Evolutionary conservation across 2,888 invertebrate genomes (phyloP).

Genomic region (Opisthograptis luteolata): DNA sequence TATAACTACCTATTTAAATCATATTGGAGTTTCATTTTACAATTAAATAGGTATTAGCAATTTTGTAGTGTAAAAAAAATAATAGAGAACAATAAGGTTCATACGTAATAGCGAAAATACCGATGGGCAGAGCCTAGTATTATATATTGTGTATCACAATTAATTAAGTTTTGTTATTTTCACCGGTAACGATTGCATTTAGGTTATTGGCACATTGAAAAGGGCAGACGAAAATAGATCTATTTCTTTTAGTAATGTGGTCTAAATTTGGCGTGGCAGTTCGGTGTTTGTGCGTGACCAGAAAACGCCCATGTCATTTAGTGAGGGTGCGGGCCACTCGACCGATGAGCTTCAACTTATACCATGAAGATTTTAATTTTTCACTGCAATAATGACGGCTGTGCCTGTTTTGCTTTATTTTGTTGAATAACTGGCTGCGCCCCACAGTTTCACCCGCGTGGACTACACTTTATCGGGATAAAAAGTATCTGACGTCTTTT

Average conservation of each 20-base stretch:
- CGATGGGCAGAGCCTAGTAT: no score
- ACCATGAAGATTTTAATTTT: constrained; percentile 31
- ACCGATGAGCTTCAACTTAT: constrained; percentile 39
- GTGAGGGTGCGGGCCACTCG: constrained; percentile 60
- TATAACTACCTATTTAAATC: no score
- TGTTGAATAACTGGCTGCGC: constrained; percentile 2
- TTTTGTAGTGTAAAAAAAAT: no score
- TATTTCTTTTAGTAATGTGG: constrained; percentile 48
- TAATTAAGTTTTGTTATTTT: constrained; percentile 59
- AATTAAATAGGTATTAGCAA: no score
- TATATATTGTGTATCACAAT: constrained; percentile 67
- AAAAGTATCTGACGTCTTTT: no score
- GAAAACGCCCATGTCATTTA: constrained; percentile 69
- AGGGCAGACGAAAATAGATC: constrained; percentile 49
- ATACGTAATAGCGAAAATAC: neutral
- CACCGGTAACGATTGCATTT: constrained; percentile 56
- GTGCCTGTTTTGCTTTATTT: constrained; percentile 6
- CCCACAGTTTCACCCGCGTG: no score
- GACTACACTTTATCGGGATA: no score
- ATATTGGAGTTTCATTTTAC: no score
- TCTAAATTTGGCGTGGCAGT: constrained; percentile 43
- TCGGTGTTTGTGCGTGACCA: constrained; percentile 64
- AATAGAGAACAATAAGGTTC: no score
- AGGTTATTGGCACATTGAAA: constrained; percentile 49
- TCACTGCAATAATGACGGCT: constrained; percentile 20